Percentiles rank a stretch among this genome's conserved stretches.
These are phyloP conservation scores for Dendrophyllia cribrosa DNA, from an alignment of 64 coral and sea anemone species.

Conservation along the genomic window DNA sequence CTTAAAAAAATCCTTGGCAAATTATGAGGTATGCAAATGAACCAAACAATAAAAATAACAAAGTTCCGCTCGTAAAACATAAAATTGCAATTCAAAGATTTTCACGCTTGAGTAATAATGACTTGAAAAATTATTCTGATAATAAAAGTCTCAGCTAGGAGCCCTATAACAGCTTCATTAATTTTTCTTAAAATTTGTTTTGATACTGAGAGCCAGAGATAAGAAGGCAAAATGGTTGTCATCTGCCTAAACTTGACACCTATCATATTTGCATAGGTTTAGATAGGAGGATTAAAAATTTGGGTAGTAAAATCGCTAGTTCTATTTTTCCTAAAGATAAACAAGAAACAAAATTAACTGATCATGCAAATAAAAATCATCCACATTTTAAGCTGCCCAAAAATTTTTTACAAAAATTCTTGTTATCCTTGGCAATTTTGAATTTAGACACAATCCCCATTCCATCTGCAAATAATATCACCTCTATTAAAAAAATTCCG, in stretches of 20 bases:
- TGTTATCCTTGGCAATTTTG: not conserved
- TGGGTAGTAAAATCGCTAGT: not conserved
- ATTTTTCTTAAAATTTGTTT: slow-evolving; percentile 6
- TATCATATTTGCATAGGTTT: not conserved
- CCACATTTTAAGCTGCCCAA: not conserved
- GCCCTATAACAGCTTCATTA: not conserved
- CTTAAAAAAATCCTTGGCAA: not conserved
- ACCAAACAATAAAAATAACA: not conserved
- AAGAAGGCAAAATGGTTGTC: not conserved
- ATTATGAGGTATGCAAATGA: slow-evolving; percentile 5
- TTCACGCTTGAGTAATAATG: not conserved
- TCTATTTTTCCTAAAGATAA: not conserved
- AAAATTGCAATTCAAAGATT: not conserved
- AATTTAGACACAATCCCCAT: slow-evolving; percentile 7
- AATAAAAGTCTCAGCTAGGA: not conserved
- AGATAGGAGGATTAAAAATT: not conserved
- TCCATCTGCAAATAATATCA: slow-evolving; percentile 27
- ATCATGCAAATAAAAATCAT: not conserved
- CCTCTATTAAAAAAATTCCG: slow-evolving; percentile 10
- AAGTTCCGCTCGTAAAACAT: not conserved
- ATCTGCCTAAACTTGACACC: slow-evolving; percentile 26
- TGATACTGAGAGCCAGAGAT: no score
- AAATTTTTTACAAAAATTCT: not conserved
- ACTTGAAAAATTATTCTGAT: not conserved
- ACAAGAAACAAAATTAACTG: not conserved